Percentiles rank a stretch among this genome's conserved stretches.
These are phyloP conservation scores for Aleiodes testaceus DNA, from an alignment of 2,888 invertebrate species.

Conservation along the genomic window DNA sequence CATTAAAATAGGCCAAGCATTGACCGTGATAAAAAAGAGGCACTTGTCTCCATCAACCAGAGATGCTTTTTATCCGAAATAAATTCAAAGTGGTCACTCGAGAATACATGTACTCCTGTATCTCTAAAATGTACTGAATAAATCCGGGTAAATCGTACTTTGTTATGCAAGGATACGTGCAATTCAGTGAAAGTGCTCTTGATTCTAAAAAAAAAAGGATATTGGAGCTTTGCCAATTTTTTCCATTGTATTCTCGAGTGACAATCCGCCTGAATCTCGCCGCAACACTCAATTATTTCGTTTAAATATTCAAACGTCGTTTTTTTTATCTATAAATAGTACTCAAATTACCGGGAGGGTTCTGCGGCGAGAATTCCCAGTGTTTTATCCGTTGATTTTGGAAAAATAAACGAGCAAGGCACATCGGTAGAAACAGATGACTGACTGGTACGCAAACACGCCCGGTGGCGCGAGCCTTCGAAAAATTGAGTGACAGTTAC, in stretches of 20 bases:
- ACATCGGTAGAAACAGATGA: slow-evolving; percentile 67
- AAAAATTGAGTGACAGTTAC: slow-evolving; percentile 66
- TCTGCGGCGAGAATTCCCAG: slow-evolving; percentile 55
- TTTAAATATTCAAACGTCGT: slow-evolving; percentile 55
- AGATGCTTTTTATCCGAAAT: slow-evolving; percentile 51
- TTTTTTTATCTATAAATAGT: slow-evolving; percentile 65
- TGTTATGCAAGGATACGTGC: slow-evolving; percentile 24
- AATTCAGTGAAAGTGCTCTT: slow-evolving; percentile 11
- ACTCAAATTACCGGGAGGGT: slow-evolving; percentile 63
- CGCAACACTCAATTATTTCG: slow-evolving; percentile 53
- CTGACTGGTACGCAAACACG: slow-evolving; percentile 62
- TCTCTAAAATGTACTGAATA: not conserved
- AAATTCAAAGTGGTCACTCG: slow-evolving; percentile 55
- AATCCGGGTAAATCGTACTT: not conserved
- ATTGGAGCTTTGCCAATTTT: slow-evolving; percentile 10
- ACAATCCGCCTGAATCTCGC: slow-evolving; percentile 9
- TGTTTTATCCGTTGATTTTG: slow-evolving; percentile 70
- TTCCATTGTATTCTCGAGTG: not conserved
- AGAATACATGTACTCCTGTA: slow-evolving; percentile 41
- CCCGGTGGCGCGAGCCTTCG: slow-evolving; percentile 50
- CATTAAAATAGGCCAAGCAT: slow-evolving; percentile 16
- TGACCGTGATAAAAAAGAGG: slow-evolving; percentile 25
- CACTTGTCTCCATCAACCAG: slow-evolving; percentile 12
- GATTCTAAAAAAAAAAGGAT: not conserved
- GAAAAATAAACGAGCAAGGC: slow-evolving; percentile 68